phyloP scores from a whole-genome alignment of 2,113 vertebrate species.

The Pluvianellus socialis region DNA sequence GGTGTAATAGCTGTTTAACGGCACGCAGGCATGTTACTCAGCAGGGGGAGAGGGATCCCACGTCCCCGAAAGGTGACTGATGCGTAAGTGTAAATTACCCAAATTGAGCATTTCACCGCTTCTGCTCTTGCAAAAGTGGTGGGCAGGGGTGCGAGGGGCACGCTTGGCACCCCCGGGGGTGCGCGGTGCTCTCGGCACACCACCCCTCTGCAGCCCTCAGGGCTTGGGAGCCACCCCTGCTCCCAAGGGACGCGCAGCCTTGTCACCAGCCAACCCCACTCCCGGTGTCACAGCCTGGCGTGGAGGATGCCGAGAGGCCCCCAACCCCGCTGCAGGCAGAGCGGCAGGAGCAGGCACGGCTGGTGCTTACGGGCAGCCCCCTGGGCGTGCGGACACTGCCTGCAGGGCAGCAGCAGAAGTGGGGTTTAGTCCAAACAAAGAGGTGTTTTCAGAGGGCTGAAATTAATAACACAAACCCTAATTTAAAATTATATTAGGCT shows the following conservation, averaged over 20 bases:
- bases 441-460: conserved; percentile 38
- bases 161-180: background rate
- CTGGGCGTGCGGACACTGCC: rapidly evolving
- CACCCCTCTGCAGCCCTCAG: background rate
- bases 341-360: background rate
- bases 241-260: rapidly evolving
- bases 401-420: background rate
- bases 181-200: rapidly evolving
- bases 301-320: rapidly evolving
- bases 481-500: conserved; percentile 71
- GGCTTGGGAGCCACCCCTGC: background rate
- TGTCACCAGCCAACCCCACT: background rate
- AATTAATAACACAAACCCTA: conserved; percentile 63
- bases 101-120: rapidly evolving
- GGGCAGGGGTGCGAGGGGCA: background rate
- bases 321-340: rapidly evolving
- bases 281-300: rapidly evolving
- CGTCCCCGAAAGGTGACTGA: background rate
- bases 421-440: background rate
- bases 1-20: conserved; percentile 13
- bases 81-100: background rate
- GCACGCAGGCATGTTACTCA: background rate
- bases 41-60: conserved; percentile 20
- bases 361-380: background rate
- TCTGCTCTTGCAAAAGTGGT: background rate